phyloP scores from a whole-genome alignment of 1,140 invertebrate species.

The Papilio machaon region DNA sequence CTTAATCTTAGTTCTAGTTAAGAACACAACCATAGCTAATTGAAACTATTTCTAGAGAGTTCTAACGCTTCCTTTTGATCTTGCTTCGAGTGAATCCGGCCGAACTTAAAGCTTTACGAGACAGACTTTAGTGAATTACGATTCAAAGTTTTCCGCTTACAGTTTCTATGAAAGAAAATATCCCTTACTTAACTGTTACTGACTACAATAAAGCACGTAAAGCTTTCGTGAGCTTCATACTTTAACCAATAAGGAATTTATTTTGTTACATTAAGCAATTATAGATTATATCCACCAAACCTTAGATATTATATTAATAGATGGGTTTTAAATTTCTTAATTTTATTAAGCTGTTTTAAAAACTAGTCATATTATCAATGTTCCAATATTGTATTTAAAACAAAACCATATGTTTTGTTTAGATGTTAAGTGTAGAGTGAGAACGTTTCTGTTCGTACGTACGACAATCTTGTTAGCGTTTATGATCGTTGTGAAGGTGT shows the following conservation, averaged over 20 bases:
- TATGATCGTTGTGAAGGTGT: conserved; percentile 13
- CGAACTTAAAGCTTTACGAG: conserved; percentile 44
- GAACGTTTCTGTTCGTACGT: neutral
- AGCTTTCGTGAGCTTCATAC: conserved; percentile 15
- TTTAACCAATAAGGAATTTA: conserved; percentile 7
- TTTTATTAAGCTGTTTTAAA: neutral
- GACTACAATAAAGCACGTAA: conserved; percentile 29
- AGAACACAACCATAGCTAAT: conserved; percentile 47
- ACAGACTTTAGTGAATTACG: conserved; percentile 44
- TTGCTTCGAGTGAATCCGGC: conserved; percentile 39
- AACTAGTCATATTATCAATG: neutral
- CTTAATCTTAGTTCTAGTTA: conserved; percentile 30
- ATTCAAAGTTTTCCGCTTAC: conserved; percentile 42
- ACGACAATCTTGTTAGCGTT: conserved; percentile 17
- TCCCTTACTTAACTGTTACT: conserved; percentile 20
- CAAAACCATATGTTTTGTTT: neutral
- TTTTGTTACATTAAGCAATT: neutral
- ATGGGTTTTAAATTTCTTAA: neutral
- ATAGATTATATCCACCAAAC: neutral
- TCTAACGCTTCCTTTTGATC: conserved; percentile 48
- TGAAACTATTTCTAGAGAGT: conserved; percentile 50
- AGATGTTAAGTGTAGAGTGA: neutral
- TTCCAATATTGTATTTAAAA: neutral
- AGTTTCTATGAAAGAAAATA: conserved; percentile 33
- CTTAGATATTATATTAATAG: neutral